A percentile compares a stretch with the other conserved stretches of the same genome.
These are phyloP conservation scores for Tyria jacobaeae DNA, from an alignment of 2,888 invertebrate species.

Conservation along the genomic window DNA sequence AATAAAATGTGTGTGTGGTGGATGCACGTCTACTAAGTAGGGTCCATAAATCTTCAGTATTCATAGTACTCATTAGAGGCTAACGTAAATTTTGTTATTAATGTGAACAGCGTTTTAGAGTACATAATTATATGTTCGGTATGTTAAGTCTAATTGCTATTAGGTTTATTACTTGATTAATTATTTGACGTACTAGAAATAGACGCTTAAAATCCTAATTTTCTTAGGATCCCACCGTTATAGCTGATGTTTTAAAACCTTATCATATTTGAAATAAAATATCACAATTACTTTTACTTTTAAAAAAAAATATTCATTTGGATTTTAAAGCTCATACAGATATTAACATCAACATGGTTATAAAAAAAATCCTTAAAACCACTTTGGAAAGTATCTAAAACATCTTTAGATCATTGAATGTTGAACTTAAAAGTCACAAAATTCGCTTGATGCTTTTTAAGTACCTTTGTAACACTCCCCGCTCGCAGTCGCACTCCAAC, in stretches of 20 bases:
- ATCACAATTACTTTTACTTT: background rate
- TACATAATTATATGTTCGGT: conserved; percentile 2
- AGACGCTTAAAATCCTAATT: background rate
- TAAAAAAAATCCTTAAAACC: too few species aligned
- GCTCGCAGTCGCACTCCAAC: conserved; percentile 57
- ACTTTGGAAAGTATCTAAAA: too few species aligned
- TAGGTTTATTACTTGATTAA: background rate
- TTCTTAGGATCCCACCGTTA: background rate
- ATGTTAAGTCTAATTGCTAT: background rate
- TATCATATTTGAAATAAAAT: background rate
- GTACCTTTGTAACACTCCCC: conserved; percentile 33
- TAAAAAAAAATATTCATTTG: background rate
- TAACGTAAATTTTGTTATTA: conserved; percentile 26
- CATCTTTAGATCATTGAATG: too few species aligned
- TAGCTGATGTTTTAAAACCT: too few species aligned
- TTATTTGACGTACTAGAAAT: background rate
- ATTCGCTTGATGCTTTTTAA: conserved; percentile 17
- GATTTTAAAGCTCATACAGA: too few species aligned
- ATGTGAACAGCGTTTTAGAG: background rate
- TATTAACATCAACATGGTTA: too few species aligned
- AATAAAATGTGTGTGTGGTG: background rate
- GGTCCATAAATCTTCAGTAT: conserved; percentile 10
- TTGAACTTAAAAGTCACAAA: too few species aligned
- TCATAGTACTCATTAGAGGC: conserved; percentile 9
- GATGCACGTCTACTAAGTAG: conserved; percentile 9